Evolutionary conservation across 2,888 invertebrate genomes (phyloP).

Genomic region (Euzetes globulus): DNA sequence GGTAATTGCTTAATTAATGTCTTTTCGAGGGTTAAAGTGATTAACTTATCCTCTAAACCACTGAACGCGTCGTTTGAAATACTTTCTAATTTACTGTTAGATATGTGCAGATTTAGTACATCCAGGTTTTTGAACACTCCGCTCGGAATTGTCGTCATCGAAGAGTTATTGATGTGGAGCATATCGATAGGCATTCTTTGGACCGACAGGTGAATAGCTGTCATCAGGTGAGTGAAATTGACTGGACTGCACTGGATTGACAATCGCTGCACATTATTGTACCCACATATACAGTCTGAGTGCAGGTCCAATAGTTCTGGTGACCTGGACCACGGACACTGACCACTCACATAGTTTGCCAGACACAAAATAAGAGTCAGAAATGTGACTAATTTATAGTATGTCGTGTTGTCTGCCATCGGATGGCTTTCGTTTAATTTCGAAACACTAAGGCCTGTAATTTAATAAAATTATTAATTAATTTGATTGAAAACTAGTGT

Average conservation of each 20-base stretch:
- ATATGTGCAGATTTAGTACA: conserved; percentile 34
- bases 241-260: conserved; percentile 43
- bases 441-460: background rate
- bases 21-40: conserved; percentile 67
- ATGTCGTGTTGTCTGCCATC: background rate
- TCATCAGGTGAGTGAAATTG: conserved; percentile 54
- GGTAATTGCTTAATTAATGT: conserved; percentile 63
- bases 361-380: background rate
- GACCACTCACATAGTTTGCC: conserved; percentile 14
- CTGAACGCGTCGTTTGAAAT: conserved; percentile 55
- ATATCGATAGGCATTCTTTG: conserved; percentile 62
- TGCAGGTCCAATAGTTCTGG: conserved; percentile 62
- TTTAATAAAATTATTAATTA: background rate
- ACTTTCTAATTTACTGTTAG: conserved; percentile 30
- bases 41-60: conserved; percentile 69
- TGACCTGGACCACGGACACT: conserved; percentile 73
- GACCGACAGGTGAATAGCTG: conserved; percentile 50
- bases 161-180: conserved; percentile 79
- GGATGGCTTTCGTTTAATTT: background rate
- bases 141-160: conserved; percentile 50
- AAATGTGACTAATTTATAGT: background rate
- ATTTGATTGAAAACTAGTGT: background rate
- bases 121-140: conserved; percentile 35
- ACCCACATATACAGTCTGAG: conserved; percentile 76
- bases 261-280: conserved; percentile 60